These are phyloP conservation scores for Ceyx margarethae DNA, from an alignment of 2,113 vertebrate genomes.

Conservation along the genomic window DNA sequence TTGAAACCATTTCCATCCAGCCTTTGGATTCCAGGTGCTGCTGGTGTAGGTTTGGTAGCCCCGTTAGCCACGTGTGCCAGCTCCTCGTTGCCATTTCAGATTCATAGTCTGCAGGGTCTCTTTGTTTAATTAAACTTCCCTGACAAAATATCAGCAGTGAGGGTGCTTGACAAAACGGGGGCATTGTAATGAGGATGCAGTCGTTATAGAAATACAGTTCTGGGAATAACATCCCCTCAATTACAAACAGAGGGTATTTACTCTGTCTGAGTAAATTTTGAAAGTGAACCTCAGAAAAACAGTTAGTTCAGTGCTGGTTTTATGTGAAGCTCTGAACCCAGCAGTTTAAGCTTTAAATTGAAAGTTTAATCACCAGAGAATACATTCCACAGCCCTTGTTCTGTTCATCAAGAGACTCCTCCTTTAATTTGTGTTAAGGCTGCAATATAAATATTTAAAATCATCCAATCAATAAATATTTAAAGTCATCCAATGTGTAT, in stretches of 20 bases:
- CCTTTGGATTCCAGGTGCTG: rapidly evolving
- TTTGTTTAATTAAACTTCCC: conserved; percentile 42
- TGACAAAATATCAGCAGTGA: background rate
- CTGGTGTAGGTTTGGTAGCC: background rate
- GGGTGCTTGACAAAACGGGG: background rate
- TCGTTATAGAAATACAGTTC: background rate
- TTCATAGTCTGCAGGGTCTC: background rate
- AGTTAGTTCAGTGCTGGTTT: background rate
- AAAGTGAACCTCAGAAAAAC: background rate
- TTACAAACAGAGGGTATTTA: background rate
- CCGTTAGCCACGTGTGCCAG: rapidly evolving
- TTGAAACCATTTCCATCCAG: background rate
- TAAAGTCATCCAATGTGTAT: background rate
- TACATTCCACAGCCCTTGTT: background rate
- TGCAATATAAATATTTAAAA: background rate
- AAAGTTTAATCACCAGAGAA: background rate
- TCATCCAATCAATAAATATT: background rate
- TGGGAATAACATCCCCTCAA: background rate
- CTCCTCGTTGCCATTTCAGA: background rate
- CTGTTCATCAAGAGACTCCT: background rate
- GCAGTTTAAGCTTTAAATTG: background rate
- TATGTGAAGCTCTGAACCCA: background rate
- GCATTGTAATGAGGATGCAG: background rate
- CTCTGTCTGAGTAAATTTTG: background rate
- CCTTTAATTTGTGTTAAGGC: background rate